These are phyloP conservation scores for Antedon mediterranea DNA, from an alignment of 53 echinoderm and acorn worm species.

Conservation along the genomic window DNA sequence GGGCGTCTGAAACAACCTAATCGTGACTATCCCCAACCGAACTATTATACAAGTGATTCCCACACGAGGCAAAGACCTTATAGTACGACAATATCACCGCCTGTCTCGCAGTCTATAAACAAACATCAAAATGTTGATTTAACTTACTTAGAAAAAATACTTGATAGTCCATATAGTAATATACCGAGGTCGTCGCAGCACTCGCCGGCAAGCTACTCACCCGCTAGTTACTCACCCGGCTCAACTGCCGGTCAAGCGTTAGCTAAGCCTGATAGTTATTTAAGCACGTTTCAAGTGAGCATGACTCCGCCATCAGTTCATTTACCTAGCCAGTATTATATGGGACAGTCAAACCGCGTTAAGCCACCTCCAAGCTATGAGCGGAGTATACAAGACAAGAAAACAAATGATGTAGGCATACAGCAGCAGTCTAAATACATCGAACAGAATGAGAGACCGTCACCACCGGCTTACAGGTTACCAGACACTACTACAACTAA, in stretches of 20 bases:
- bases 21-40: background rate
- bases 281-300: constrained; percentile 5
- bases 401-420: background rate
- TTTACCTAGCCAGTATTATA: background rate
- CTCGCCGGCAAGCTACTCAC: background rate
- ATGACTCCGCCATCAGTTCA: background rate
- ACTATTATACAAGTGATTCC: background rate
- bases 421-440: background rate
- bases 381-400: constrained; percentile 47
- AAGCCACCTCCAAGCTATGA: constrained; percentile 92
- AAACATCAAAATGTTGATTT: background rate
- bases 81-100: background rate
- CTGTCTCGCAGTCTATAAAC: background rate
- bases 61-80: background rate
- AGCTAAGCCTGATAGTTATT: constrained; percentile 20
- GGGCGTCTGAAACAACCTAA: background rate
- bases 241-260: background rate
- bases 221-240: background rate
- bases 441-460: constrained; percentile 3
- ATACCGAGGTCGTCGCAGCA: background rate
- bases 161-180: background rate
- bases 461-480: constrained; percentile 61
- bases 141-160: background rate
- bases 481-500: constrained; percentile 20
- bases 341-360: constrained; percentile 1